Percentiles rank a stretch among this genome's conserved stretches.
Conservation (phyloP, 2,888 invertebrate genomes). For the Resseliella maxima region DNA sequence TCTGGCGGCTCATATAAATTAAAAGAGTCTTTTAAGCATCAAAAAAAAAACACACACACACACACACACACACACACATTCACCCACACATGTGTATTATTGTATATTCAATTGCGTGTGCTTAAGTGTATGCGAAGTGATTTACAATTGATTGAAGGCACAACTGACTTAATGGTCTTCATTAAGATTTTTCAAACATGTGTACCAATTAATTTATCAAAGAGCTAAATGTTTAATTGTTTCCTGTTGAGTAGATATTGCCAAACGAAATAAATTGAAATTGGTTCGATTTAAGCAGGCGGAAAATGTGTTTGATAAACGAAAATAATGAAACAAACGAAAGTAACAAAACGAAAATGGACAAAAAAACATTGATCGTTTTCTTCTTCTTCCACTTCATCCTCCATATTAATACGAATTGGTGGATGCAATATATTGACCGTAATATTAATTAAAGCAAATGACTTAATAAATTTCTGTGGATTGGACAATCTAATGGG, state of each 20-base stretch:
- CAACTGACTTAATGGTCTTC: not conserved
- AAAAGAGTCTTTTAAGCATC: not conserved
- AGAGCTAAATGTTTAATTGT: conserved; percentile 9
- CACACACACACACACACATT: not conserved
- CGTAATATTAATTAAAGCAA: conserved; percentile 28
- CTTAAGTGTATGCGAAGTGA: not conserved
- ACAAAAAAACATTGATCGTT: too few species aligned
- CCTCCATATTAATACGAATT: not conserved
- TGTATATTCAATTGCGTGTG: not conserved
- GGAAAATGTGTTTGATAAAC: not conserved
- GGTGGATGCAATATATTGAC: not conserved
- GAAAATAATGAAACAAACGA: not conserved
- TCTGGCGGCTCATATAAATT: not conserved
- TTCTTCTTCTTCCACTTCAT: not conserved
- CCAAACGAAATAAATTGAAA: not conserved
- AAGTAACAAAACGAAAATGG: too few species aligned
- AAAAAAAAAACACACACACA: not conserved
- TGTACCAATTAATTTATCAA: conserved; percentile 28
- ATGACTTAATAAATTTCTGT: conserved; percentile 28
- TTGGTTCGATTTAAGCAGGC: not conserved
- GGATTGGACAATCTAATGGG: conserved; percentile 14
- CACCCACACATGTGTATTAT: not conserved
- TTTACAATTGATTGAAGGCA: not conserved
- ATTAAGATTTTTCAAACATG: conserved; percentile 33
- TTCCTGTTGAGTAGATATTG: not conserved